Evolutionary conservation across 2,888 invertebrate genomes (phyloP), one percentile per base, ranked within the genome.

Genomic region (Meteorus cinctellus): DNA sequence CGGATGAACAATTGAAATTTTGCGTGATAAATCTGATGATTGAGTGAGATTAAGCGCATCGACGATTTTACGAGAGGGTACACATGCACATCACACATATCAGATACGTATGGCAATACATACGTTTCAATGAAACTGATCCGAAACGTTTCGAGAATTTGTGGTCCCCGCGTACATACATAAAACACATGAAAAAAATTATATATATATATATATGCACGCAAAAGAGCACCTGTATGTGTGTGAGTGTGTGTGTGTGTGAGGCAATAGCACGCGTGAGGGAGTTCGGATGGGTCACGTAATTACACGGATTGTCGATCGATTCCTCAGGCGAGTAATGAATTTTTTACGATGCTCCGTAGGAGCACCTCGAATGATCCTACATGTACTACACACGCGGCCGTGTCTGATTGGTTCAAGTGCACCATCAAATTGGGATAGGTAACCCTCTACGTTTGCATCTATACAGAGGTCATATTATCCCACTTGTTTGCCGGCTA

Each of bases 241-340:
- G 65, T 24, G 24, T 24, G 1, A 24, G 67, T 31, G 68, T 34
- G 8, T 31, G 68, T 34, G 8, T 8, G 34, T 34, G 34, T 12
- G 8, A 12, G 41, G 41, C 8, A 41, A 41, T 41, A 41, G 41
- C 12, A 12, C 65, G 62, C 77, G 70, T 31, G 62, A 69, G 66
- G 69, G 63, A 36, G 78, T 78, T 76, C 76, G 78, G 82, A 84
- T 82, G 82, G 83, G 81, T 78, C 84, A 83, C 81, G 84, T 82
- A 87, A 89, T 87, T 88, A 87, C 86, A 87, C 86, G 87, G 83
- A 78, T 80, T 81, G 80, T 76, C 85, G 88, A 89, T 89, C 88
- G 87, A 88, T 88, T 86, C 83, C 82, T 81, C 83, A 85, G 82
- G 78, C 79, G 79, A 82, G 82, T 86, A 86, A 88, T 89, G 86